Evolutionary conservation across 2,797 vertebrate genomes (phyloP), one percentile per base, ranked within the genome.

Genomic region (Chloroceryle amazona): DNA sequence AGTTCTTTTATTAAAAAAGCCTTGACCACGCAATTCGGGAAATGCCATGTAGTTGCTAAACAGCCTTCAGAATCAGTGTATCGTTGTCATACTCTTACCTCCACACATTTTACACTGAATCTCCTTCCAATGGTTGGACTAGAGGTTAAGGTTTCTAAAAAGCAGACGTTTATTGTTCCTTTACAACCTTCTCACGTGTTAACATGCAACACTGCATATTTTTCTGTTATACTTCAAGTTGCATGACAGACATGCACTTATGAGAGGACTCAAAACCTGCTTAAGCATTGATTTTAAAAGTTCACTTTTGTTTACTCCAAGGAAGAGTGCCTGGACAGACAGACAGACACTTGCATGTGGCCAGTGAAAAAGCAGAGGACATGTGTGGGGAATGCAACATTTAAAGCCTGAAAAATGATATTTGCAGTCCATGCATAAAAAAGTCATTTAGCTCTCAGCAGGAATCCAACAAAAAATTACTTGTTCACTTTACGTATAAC

Each of bases 381-480:
- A 6, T 11, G 16, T 9, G 1, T 6, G 6, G 37, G 11, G 14
- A 78, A 91, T 83, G 67, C 35, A 78, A 54, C 47, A 78, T 88
- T 88, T 66, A 93, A 88, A 95, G 49, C 8, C 75, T 84, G 47
- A 76, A 91, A 89, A 91, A 81, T 81, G 94, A 37, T 55, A 88
- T 76, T 91, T 93, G 28, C 41, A 95, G 82, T 80, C 51, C 62
- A 94, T 75, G 88, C 58, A 95, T 84, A 81, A 92, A 90, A 92
- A 93, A 91, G 51, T 79, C 29, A 90, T 95, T 95, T 86, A 95
- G 52, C 51, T 95, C 82, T 44, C 89, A 95, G 90, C 39, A 95
- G 80, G 82, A 84, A 91, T 60, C 26, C 58, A 81, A 66, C 46
- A 88, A 94, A 89, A n/a, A 91, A 90, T 81, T 61, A 92, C 65